Base-by-base conservation (phyloP, 2,797 vertebrate genomes). In the Chlorospingus semifuscus region DNA sequence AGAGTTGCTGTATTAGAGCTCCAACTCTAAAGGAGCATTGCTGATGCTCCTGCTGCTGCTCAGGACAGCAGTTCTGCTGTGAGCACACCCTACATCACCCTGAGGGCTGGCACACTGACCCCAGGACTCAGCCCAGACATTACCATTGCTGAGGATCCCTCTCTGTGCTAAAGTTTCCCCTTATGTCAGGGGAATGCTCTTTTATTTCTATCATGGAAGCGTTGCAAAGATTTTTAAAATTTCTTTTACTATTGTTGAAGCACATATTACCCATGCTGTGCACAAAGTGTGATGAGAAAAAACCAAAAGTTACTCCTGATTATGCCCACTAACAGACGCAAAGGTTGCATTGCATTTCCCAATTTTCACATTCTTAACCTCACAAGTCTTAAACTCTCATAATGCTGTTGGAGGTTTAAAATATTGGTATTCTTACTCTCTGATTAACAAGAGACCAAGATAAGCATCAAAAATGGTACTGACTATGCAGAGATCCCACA, bases 11-110 rank as follows among this genome's bases (percentile, higher is more conserved):
- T 46, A 16, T 8, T 55, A 21, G 61, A 46, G 39, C 27, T 55
- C 76, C 21, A n/a, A 34, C n/a, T 26, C 11, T 10, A 24, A 6
- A 8, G 24, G 41, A 32, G n/a, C 61, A 27, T 9, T 55, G 61
- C 42, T 42, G 70, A 37, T 5, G 26, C 6, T 84, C 19, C 22
- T 4, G 23, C 37, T 82, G 68, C 53, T 3, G 14, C 21, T 53
- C 41, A 60, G 22, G 27, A 29, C 55, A 72, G 20, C 24, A 56
- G 41, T 8, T 74, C 52, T 84, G 68, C 53, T 42, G 49, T 18
- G 61, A 80, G 56, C 39, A 68, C 1, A 0, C 4, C 1, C 44
- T 37, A 1, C 52, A 10, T 23, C 2, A 0, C 27, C 27, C 15
- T 2, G 5, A 49, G 37, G 2, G 11, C 30, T 46, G 26, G 68